These are phyloP conservation scores for Pipistrellus pipistrellus DNA, from an alignment of 2,797 vertebrate species.

Conservation along the genomic window DNA sequence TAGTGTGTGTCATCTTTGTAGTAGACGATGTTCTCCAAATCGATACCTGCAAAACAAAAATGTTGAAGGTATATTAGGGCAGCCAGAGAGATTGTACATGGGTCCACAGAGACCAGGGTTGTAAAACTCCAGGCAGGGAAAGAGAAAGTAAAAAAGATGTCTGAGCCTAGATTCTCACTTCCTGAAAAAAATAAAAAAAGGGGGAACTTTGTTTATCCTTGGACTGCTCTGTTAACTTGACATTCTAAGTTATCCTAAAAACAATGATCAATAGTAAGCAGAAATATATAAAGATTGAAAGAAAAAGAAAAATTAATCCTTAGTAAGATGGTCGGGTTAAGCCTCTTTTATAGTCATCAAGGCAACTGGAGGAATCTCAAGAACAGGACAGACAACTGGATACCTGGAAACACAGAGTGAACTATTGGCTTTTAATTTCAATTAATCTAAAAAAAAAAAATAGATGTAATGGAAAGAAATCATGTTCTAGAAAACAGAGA, in stretches of 20 bases:
- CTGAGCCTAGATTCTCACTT: background rate
- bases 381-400: background rate
- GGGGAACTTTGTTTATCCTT: background rate
- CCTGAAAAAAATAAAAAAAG: background rate
- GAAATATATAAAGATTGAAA: background rate
- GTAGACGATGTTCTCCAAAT: slow-evolving; percentile 99
- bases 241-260: background rate
- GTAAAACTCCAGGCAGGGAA: background rate
- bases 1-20: slow-evolving; percentile 99
- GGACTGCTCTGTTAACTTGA: background rate
- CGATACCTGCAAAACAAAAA: slow-evolving; percentile 91
- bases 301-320: background rate
- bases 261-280: background rate
- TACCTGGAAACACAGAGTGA: background rate
- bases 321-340: background rate
- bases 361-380: background rate
- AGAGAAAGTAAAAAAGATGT: background rate
- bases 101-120: background rate
- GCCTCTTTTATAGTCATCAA: background rate
- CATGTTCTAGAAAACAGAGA: slow-evolving; percentile 48
- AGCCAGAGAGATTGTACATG: background rate
- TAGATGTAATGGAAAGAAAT: background rate
- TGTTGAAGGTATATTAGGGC: background rate
- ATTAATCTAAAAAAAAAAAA: slow-evolving; percentile 17
- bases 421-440: background rate